Evolutionary conservation across 2,113 vertebrate species (phyloP), one percentile per base, ranked within the genome.

Genomic region (Psittacara wagleri): DNA sequence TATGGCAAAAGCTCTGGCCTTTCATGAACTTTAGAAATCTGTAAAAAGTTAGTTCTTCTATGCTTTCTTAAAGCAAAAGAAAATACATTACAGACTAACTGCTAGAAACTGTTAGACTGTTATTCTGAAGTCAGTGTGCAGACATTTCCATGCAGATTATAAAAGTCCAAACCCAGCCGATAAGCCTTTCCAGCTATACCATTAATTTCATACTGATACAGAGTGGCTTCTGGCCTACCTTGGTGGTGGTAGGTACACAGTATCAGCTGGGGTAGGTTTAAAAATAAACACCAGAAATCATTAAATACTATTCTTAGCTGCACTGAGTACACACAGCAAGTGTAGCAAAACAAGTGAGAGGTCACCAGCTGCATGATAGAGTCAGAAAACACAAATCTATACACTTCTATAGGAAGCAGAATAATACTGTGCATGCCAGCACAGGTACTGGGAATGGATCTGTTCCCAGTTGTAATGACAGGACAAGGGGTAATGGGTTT

Each of bases 21-120:
- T 92, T 80, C 55, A 11, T 18, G 74, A 97, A 95, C 96, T 92
- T 46, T 3, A 86, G 78, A 84, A 64, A 90, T 91, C 90, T 94
- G 90, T 13, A 90, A 75, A 23, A 86, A 73, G 75, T 93, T 80
- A 90, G 63, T 57, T 17, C 70, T 91, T 73, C 13, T 14, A 8
- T 2, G 20, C 27, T 79, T 88, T 63, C 95, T 90, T 37, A 55
- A 92, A 75, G 46, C 24, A 48, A 83, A 75, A 72, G 70, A 61
- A 92, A 96, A 25, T 25, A 61, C 66, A 24, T 82, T 80, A 64
- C 1, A 16, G 86, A 39, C 44, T 72, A 75, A 83, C 11, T 6
- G 6, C 51, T 86, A 86, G 77, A 51, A 95, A 44, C 43, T 17
- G n/a, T 37, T 11, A 28, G 54, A 7, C 15, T 81, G 1, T 48